Base-by-base conservation (phyloP, 1,140 invertebrate species). In the Pseudomyrmex concolor region DNA sequence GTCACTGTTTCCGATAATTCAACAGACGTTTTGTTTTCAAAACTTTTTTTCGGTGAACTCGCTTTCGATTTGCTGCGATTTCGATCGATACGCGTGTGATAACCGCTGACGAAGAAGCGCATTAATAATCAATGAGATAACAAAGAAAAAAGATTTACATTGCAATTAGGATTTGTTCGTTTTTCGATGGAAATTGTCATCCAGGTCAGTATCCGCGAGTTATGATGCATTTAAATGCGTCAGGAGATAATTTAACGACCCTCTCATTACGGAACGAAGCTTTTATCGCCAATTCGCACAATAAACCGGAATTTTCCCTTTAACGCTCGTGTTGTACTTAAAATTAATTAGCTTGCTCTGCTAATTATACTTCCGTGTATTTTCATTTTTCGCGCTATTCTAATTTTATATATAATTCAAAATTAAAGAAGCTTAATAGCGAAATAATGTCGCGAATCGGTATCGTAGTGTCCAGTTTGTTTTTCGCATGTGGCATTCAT, bases 201-300 rank as follows among this genome's bases (percentile, higher is more conserved):
- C 34, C 34, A 34, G 34, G 12, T 17, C 10, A 54, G 25, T 15
- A 4, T 8, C 13, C 17, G 1, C n/a, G 71, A 91, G 90, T 92
- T 91, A 91, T 83, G 71, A 54, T 63, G 86, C 85, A 88, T 91
- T 92, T 84, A 89, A 83, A 90, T 80, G 83, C 83, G 73, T 83
- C 76, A 67, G 74, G 84, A 70, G 86, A 87, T 90, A 90, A 91
- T 90, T 91, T 90, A 86, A 90, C 85, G 84, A 90, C 25, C 64
- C 83, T 73, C 90, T 73, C 90, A 89, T 70, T 70, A 34, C n/a
- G 43, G 15, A 50, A 80, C 60, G n/a, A 59, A 60, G 12, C n/a
- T 25, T 50, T 71, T 19, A 17, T 13, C 19, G 63, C 15, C 64
- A 68, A 5, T 15, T 59, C 7, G 17, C 34, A 25, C 5, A 48